Evolutionary conservation across 2,797 vertebrate genomes (phyloP).

Genomic region (Tolypeutes matacus): DNA sequence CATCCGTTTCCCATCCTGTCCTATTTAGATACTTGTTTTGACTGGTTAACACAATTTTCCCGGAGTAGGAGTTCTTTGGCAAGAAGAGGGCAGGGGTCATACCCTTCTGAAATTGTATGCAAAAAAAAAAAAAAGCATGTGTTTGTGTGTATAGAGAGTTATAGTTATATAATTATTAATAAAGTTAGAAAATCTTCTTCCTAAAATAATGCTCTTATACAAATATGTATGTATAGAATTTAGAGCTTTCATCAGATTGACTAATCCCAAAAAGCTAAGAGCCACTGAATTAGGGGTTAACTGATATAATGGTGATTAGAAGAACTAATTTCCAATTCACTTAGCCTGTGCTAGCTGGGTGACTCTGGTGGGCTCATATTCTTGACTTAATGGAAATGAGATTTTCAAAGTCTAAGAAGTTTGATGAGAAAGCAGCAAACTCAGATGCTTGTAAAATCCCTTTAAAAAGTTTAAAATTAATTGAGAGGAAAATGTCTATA

Average conservation of each 20-base stretch:
- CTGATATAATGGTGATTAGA: no score
- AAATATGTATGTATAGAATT: no score
- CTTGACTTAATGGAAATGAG: neutral
- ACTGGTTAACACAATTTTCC: neutral
- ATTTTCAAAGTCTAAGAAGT: neutral
- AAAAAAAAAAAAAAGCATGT: neutral
- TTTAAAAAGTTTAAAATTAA: slow-evolving; percentile 34
- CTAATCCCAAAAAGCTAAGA: no score
- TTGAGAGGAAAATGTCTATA: neutral
- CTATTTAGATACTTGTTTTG: neutral
- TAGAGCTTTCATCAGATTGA: no score
- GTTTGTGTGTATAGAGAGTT: neutral
- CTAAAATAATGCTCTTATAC: no score
- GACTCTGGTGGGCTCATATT: neutral
- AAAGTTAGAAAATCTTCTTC: neutral
- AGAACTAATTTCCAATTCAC: no score
- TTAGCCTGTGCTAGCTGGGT: no score
- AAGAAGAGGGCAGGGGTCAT: neutral
- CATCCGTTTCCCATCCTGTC: neutral
- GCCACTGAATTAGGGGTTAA: no score
- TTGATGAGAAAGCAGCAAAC: neutral
- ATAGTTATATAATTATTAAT: neutral
- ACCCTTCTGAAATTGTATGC: neutral
- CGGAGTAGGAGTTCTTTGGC: neutral
- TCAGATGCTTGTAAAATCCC: neutral